These are phyloP conservation scores for Larimichthys crocea DNA, from an alignment of 2,113 vertebrate genomes.

Conservation along the genomic window DNA sequence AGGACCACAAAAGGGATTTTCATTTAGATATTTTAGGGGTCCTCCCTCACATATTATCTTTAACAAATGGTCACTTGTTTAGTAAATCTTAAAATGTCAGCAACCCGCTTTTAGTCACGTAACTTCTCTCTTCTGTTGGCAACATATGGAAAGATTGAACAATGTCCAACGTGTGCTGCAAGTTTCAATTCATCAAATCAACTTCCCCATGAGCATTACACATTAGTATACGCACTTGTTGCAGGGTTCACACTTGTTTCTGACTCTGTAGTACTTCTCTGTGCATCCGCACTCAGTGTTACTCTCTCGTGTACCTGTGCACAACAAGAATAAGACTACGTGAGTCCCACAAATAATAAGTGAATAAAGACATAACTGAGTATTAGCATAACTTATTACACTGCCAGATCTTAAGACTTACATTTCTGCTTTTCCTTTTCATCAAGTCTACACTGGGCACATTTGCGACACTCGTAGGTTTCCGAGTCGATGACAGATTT, in stretches of 20 bases:
- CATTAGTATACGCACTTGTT: slow-evolving; percentile 66
- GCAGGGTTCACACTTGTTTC: slow-evolving; percentile 64
- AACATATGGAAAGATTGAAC: slow-evolving; percentile 62
- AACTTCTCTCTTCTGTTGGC: slow-evolving; percentile 58
- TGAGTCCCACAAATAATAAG: neutral
- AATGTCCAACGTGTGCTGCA: slow-evolving; percentile 9
- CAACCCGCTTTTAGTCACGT: neutral
- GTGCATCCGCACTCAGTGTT: slow-evolving; percentile 75
- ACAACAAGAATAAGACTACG: slow-evolving; percentile 4
- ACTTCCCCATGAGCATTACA: slow-evolving; percentile 59
- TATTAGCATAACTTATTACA: neutral
- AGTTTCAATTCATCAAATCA: slow-evolving; percentile 71
- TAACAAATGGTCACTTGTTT: neutral
- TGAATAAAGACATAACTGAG: neutral
- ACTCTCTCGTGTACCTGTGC: slow-evolving; percentile 56
- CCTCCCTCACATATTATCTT: neutral
- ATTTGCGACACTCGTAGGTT: slow-evolving; percentile 39
- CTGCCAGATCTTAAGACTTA: slow-evolving; percentile 54
- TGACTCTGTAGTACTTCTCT: slow-evolving; percentile 52
- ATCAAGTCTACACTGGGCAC: slow-evolving; percentile 42
- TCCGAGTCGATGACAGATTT: fast-evolving
- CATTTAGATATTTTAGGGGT: neutral
- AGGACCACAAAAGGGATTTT: neutral
- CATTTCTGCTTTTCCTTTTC: slow-evolving; percentile 45
- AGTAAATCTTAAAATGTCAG: slow-evolving; percentile 3